Evolutionary conservation across 1,140 invertebrate species (phyloP).

Genomic region (Pomacea maculata): DNA sequence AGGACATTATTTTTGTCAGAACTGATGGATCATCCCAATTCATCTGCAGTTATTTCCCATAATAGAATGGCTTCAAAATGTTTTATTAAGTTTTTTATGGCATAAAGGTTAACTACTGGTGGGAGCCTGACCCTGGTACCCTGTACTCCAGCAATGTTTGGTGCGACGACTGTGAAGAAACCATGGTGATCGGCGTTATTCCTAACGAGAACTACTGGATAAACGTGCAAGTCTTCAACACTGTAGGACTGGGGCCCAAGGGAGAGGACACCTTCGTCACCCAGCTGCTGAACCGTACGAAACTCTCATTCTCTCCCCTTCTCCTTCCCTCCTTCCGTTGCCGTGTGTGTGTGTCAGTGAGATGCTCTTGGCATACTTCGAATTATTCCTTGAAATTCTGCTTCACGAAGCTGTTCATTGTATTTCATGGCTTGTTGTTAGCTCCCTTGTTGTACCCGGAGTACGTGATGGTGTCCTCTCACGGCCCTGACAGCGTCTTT

Average conservation of each 20-base stretch:
- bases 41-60: too few relatives aligned
- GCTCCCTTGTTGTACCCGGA: conserved; percentile 42
- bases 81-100: background rate
- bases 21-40: too few relatives aligned
- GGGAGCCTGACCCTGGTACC: conserved; percentile 29
- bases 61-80: too few relatives aligned
- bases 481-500: conserved; percentile 24
- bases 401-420: background rate
- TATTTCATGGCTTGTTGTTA: conserved; percentile 11
- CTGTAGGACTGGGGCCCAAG: conserved; percentile 93
- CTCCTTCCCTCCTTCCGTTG: too few relatives aligned
- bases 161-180: conserved; percentile 58
- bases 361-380: too few relatives aligned
- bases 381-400: too few relatives aligned
- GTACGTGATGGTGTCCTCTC: conserved; percentile 39
- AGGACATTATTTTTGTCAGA: too few relatives aligned
- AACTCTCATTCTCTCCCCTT: too few relatives aligned
- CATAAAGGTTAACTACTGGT: conserved; percentile 59
- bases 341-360: too few relatives aligned
- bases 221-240: conserved; percentile 95
- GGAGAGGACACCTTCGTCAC: conserved; percentile 70
- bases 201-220: conserved; percentile 94
- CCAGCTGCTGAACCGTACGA: conserved; percentile 28
- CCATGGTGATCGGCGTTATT: conserved; percentile 89
- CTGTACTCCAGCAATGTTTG: conserved; percentile 37